These are phyloP conservation scores for Beris morrisii DNA, from an alignment of 2,888 invertebrate species.

Conservation along the genomic window DNA sequence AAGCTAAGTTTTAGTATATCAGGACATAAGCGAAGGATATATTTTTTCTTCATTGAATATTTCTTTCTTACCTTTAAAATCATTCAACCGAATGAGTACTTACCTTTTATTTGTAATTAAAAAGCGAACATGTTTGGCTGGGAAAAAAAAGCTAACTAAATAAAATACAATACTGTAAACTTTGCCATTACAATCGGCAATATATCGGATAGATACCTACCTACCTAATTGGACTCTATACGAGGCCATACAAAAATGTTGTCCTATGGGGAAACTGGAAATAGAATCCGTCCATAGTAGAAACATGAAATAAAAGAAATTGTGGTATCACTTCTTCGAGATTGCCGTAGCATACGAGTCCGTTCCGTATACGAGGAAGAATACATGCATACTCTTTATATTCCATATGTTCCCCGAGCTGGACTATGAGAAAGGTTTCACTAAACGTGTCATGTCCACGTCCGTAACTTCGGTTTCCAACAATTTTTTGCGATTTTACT, in stretches of 20 bases:
- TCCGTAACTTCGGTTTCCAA: slow-evolving; percentile 6
- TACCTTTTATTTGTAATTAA: too few species aligned
- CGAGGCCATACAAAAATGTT: slow-evolving; percentile 22
- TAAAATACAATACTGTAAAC: too few species aligned
- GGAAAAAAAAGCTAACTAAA: too few species aligned
- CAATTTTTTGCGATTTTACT: slow-evolving; percentile 11
- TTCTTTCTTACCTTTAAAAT: too few species aligned
- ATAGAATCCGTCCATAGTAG: slow-evolving; percentile 22
- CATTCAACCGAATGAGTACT: too few species aligned
- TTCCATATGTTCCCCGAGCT: not conserved
- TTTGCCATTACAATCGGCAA: slow-evolving; percentile 17
- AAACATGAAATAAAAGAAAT: slow-evolving; percentile 18
- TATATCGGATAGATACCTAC: slow-evolving; percentile 13
- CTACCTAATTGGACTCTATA: slow-evolving; percentile 12
- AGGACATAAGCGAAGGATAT: too few species aligned
- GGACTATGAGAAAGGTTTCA: slow-evolving; percentile 15
- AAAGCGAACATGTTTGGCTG: too few species aligned
- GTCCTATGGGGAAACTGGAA: slow-evolving; percentile 6
- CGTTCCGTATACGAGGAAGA: too few species aligned
- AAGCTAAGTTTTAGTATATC: too few species aligned
- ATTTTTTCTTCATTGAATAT: too few species aligned
- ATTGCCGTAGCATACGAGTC: too few species aligned
- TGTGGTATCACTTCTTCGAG: too few species aligned
- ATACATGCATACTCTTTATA: not conserved
- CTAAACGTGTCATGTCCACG: slow-evolving; percentile 20